Percentiles rank a stretch among this genome's conserved stretches.
Conservation (phyloP, 2,888 invertebrate species). For the Euplexia lucipara region DNA sequence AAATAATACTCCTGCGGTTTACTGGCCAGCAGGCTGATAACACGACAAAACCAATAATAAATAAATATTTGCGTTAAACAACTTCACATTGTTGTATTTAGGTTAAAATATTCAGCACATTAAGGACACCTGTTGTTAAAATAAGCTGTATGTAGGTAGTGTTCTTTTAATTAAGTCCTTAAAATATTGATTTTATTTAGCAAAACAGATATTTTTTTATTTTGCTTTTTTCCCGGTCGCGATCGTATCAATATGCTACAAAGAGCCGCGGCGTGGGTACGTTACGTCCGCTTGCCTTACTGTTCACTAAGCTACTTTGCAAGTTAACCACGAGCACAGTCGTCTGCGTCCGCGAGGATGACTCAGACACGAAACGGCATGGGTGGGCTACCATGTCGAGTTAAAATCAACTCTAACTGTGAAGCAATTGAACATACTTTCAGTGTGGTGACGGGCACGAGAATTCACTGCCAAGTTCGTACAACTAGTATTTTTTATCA, state of each 20-base stretch:
- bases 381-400: slow-evolving; percentile 48
- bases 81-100: slow-evolving; percentile 66
- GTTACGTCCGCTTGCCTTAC: slow-evolving; percentile 79
- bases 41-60: slow-evolving; percentile 67
- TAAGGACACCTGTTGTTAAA: slow-evolving; percentile 53
- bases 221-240: slow-evolving; percentile 62
- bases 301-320: slow-evolving; percentile 81
- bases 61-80: slow-evolving; percentile 67
- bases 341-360: slow-evolving; percentile 77
- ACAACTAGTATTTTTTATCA: slow-evolving; percentile 85
- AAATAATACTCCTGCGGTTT: slow-evolving; percentile 65
- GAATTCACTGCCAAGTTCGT: slow-evolving; percentile 88
- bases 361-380: slow-evolving; percentile 75
- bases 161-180: neutral
- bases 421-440: slow-evolving; percentile 51
- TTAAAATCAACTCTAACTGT: slow-evolving; percentile 63
- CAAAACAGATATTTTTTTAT: slow-evolving; percentile 3
- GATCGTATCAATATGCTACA: slow-evolving; percentile 75
- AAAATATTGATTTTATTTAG: slow-evolving; percentile 9
- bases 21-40: slow-evolving; percentile 76
- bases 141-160: neutral
- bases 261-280: slow-evolving; percentile 73
- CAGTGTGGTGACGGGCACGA: slow-evolving; percentile 44
- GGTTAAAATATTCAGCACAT: slow-evolving; percentile 82
- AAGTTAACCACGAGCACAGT: slow-evolving; percentile 80